Evolutionary conservation across 2,888 invertebrate genomes (phyloP).

Genomic region (Drosophila mayaguana): DNA sequence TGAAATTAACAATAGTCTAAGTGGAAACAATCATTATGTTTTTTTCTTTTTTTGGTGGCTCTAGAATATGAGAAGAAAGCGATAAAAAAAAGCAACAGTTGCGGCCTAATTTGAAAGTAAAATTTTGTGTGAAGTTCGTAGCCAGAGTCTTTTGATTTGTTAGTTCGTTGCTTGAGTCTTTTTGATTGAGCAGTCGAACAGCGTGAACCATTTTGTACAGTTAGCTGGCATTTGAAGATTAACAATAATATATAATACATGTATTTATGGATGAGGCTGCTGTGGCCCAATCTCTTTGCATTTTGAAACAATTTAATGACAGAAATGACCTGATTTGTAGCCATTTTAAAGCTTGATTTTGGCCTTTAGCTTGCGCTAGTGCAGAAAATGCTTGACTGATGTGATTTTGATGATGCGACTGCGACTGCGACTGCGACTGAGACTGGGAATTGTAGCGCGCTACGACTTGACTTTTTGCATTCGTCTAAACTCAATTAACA

Average conservation of each 20-base stretch:
- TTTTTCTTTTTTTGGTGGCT: slow-evolving; percentile 3
- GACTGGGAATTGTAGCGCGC: slow-evolving; percentile 46
- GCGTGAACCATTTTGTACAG: slow-evolving; percentile 52
- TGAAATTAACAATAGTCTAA: slow-evolving; percentile 45
- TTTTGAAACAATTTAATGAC: slow-evolving; percentile 75
- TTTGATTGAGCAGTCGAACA: slow-evolving; percentile 33
- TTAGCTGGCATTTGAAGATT: slow-evolving; percentile 63
- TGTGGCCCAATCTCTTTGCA: slow-evolving; percentile 57
- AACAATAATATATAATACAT: slow-evolving; percentile 34
- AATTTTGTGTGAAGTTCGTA: slow-evolving; percentile 59
- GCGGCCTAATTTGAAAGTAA: slow-evolving; percentile 80
- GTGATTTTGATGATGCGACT: slow-evolving; percentile 71
- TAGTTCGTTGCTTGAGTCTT: slow-evolving; percentile 36
- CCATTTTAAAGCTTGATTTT: not conserved
- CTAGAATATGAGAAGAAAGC: slow-evolving; percentile 73
- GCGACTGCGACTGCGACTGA: slow-evolving; percentile 41
- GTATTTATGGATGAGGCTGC: slow-evolving; percentile 49
- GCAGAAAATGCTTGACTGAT: slow-evolving; percentile 51
- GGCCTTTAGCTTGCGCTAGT: slow-evolving; percentile 24
- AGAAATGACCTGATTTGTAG: slow-evolving; percentile 65
- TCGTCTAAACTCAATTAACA: slow-evolving; percentile 79
- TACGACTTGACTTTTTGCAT: slow-evolving; percentile 70
- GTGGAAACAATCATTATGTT: slow-evolving; percentile 66
- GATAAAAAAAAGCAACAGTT: slow-evolving; percentile 79
- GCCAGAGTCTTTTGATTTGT: slow-evolving; percentile 55